Evolutionary conservation across 2,113 vertebrate genomes (phyloP), one percentile per base, ranked within the genome.

Genomic region (Astatotilapia flaviijosephi): DNA sequence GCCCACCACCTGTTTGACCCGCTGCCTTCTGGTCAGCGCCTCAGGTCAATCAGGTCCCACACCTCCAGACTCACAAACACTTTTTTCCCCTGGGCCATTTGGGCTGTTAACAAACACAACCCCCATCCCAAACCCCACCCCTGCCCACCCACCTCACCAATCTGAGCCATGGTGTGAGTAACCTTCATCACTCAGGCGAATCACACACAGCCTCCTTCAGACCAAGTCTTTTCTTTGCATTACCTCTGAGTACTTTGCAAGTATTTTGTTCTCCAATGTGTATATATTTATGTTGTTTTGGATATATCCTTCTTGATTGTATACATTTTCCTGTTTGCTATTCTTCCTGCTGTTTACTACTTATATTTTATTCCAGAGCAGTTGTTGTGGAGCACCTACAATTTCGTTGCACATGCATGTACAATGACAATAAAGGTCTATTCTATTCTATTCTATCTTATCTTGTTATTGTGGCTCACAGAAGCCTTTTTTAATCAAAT

Each of bases 401-500:
- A 35, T 35, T 5, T 35, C 31, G 1, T n/a, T 62, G 31, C 9
- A n/a, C 31, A 35, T 62, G 4, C 33, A 35, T 37, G 35, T 35
- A 2, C 6, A 62, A 35, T 62, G 4, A 35, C 31, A 62, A 62
- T 3, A 35, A 35, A 65, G 17, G 1, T n/a, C 28, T 10, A 19
- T 62, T 60, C 26, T 28, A 26, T 28, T 9, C 13, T 56, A 28
- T 28, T 9, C 13, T 56, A 2, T 37, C 6, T 65, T 21, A n/a
- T 23, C 23, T 23, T 23, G 6, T 68, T 68, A 60, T 60, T 21
- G 35, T 68, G 11, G 21, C 19, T 40, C 19, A 70, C 2, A 40
- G 12, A n/a, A 40, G n/a, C 12, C 11, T 21, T 70, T 0, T 0
- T 68, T 40, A 40, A 40, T 68, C 35, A 68, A 40, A 68, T 68